Conservation (phyloP, 2,888 invertebrate genomes). For the Lissocephala sabroskyi region DNA sequence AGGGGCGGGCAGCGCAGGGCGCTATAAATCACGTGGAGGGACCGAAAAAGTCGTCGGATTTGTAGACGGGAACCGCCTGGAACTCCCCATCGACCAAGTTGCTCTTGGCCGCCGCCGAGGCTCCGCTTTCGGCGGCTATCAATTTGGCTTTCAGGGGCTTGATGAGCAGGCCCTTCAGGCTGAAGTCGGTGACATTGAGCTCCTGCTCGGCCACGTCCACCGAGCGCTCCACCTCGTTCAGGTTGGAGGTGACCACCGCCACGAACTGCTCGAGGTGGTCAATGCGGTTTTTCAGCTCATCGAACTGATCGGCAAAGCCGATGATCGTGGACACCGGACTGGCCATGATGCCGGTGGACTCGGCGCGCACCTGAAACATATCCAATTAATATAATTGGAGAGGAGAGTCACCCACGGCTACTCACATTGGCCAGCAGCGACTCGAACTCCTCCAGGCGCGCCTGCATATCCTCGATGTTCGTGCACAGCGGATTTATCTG, state of each 20-base stretch:
- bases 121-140: conserved; percentile 10
- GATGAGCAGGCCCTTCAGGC: conserved; percentile 75
- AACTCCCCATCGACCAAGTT: conserved; percentile 65
- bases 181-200: conserved; percentile 76
- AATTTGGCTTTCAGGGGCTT: conserved; percentile 75
- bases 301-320: conserved; percentile 74
- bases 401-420: too few species aligned
- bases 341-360: conserved; percentile 63
- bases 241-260: conserved; percentile 74
- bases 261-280: conserved; percentile 75
- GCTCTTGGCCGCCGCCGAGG: conserved; percentile 20
- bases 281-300: conserved; percentile 75
- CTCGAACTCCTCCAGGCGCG: conserved; percentile 78
- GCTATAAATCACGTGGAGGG: too few species aligned
- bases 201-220: conserved; percentile 77
- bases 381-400: too few species aligned
- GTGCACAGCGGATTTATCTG: conserved; percentile 75
- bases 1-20: background rate
- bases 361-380: conserved; percentile 62
- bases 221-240: conserved; percentile 74
- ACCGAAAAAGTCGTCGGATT: conserved; percentile 67
- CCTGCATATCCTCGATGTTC: conserved; percentile 79
- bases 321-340: conserved; percentile 74
- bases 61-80: conserved; percentile 66
- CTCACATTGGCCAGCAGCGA: conserved; percentile 77